These are phyloP conservation scores for Crotalus helleri DNA, from an alignment of 2,113 vertebrate species.

Conservation along the genomic window DNA sequence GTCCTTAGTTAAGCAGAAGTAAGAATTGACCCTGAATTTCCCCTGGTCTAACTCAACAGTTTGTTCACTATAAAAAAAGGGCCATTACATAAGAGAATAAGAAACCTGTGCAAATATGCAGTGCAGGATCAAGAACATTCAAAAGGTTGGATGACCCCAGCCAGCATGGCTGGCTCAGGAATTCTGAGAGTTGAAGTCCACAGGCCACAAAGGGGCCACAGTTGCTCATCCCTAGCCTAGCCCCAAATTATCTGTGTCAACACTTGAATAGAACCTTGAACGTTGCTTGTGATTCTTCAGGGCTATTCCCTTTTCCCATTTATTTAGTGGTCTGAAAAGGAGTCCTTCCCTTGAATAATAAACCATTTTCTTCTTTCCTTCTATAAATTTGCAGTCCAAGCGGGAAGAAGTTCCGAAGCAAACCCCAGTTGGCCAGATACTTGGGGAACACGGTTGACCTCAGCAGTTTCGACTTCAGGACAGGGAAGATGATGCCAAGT, in stretches of 20 bases:
- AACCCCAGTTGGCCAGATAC: slow-evolving; percentile 87
- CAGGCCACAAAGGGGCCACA: neutral
- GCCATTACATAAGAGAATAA: neutral
- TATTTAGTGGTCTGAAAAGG: neutral
- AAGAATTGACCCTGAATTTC: neutral
- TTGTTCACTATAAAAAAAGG: neutral
- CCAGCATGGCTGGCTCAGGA: neutral
- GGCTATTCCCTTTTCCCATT: neutral
- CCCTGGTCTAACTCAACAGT: too few species aligned
- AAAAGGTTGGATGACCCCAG: neutral
- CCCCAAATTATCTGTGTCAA: neutral
- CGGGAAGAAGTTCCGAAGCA: slow-evolving; percentile 90
- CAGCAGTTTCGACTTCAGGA: slow-evolving; percentile 82
- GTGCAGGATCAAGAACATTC: neutral
- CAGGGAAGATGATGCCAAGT: slow-evolving; percentile 86
- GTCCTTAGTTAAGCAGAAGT: neutral
- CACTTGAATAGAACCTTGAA: neutral
- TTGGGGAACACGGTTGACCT: slow-evolving; percentile 83
- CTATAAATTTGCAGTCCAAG: slow-evolving; percentile 73
- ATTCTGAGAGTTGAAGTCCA: neutral
- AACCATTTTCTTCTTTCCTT: slow-evolving; percentile 59
- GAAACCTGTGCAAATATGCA: too few species aligned
- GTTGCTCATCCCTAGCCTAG: too few species aligned
- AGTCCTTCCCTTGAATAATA: neutral
- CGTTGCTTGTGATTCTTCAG: neutral